These are phyloP conservation scores for Meandrusa payeni DNA, from an alignment of 2,888 invertebrate species.

Conservation along the genomic window DNA sequence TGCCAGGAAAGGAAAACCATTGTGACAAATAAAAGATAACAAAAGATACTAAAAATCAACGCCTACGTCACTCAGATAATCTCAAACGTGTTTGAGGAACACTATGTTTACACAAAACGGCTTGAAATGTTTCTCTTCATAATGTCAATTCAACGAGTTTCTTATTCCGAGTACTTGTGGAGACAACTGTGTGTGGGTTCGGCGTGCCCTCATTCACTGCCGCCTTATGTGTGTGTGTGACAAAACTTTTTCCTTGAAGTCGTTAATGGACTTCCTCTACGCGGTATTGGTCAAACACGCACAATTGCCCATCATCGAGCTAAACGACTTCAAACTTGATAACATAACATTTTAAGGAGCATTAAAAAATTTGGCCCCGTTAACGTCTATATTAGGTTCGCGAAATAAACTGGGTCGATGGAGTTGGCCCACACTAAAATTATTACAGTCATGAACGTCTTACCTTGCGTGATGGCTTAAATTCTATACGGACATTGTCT, in stretches of 20 bases:
- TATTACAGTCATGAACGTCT: no score
- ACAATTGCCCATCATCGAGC: constrained; percentile 19
- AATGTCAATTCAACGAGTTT: constrained; percentile 7
- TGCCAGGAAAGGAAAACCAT: no score
- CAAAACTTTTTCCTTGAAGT: constrained; percentile 25
- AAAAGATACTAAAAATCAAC: no score
- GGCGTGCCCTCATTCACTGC: constrained; percentile 16
- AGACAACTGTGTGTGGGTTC: constrained; percentile 15
- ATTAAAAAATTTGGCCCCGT: constrained; percentile 15
- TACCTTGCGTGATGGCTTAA: no score
- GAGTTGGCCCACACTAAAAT: no score
- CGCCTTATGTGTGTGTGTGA: constrained; percentile 11
- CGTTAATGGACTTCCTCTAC: constrained; percentile 22
- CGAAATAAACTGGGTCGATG: no score
- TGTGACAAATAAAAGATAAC: no score
- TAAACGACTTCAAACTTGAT: constrained; percentile 19
- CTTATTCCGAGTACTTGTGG: constrained; percentile 13
- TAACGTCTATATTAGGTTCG: no score
- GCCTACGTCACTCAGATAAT: no score
- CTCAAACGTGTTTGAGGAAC: no score
- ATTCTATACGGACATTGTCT: no score
- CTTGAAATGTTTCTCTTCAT: constrained; percentile 2
- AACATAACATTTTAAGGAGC: constrained; percentile 11
- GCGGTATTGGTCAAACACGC: constrained; percentile 25
- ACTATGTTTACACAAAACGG: no score